Base-by-base conservation (phyloP, 2,888 invertebrate genomes). In the Andricus quercusramuli region DNA sequence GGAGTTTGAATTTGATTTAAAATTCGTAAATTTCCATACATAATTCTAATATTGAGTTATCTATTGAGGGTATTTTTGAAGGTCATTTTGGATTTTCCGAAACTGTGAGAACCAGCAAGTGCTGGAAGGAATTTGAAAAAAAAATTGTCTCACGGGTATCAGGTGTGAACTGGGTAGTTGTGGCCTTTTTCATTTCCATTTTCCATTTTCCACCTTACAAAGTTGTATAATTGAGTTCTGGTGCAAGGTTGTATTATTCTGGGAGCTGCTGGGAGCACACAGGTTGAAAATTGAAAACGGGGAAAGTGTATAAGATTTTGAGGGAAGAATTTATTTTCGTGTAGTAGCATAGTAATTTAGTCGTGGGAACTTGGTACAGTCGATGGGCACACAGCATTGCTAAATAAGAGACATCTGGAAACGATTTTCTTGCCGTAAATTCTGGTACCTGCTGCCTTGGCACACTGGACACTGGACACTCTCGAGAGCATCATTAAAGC, bases 381-480 rank as follows among this genome's bases (percentile, higher is more conserved):
- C 83, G 79, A 77, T 80, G 83, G 83, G 78, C 86, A 85, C 85
- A 86, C 81, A 82, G 86, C 78, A 87, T 86, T 85, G 83, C 83
- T 79, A 83, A 87, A 84, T 83, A 83, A 84, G 86, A 83, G 79
- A 90, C 91, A 91, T 91, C 91, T 91, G 91, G 90, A 89, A 90
- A 85, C 86, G 86, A 90, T 90, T 90, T 90, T 85, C 89, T 79
- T 86, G 89, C 84, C 85, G 86, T 90, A 90, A 90, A 87, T 85
- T 81, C 83, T 78, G 51, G 79, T 83, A 86, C 85, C 88, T 89
- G 88, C 85, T 82, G 82, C 85, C 83, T 51, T 5, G 37, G 8
- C 37, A 8, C 8, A 37, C 37, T 37, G 37, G 37, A 79, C 76
- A 84, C 78, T 79, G 62, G 51, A 77, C 68, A 78, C 83, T 81